Evolutionary conservation across 2,888 invertebrate genomes (phyloP).

Genomic region (Pinctada fucata): DNA sequence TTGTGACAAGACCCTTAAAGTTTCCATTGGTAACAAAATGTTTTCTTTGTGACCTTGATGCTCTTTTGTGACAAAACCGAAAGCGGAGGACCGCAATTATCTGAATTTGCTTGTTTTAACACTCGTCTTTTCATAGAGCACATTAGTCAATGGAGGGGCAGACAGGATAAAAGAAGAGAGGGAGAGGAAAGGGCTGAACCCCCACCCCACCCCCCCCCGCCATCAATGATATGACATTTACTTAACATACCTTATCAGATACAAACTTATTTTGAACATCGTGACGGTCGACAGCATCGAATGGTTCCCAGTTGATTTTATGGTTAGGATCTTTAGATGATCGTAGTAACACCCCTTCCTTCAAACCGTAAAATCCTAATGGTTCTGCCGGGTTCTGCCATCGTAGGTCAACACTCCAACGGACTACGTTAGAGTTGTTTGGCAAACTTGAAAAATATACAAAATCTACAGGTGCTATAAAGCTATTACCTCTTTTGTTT

Average conservation of each 20-base stretch:
- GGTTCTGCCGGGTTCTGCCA: conserved; percentile 64
- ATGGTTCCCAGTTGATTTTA: conserved; percentile 64
- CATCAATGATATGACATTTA: too few relatives aligned
- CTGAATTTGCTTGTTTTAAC: too few relatives aligned
- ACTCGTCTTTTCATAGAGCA: too few relatives aligned
- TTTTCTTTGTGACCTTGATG: too few relatives aligned
- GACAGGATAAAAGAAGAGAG: too few relatives aligned
- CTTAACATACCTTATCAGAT: conserved; percentile 17
- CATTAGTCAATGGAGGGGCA: too few relatives aligned
- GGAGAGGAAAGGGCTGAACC: too few relatives aligned
- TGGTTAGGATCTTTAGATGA: conserved; percentile 58
- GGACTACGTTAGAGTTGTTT: conserved; percentile 63
- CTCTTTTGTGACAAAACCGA: too few relatives aligned
- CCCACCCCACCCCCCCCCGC: too few relatives aligned
- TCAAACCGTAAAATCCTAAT: conserved; percentile 66
- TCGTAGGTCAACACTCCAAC: conserved; percentile 71
- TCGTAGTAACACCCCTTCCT: conserved; percentile 62
- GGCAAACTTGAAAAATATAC: conserved; percentile 56
- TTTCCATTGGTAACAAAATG: too few relatives aligned
- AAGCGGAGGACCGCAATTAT: too few relatives aligned
- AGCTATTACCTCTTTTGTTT: neutral
- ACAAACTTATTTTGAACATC: conserved; percentile 16
- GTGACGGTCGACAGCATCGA: conserved; percentile 51
- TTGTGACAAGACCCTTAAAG: too few relatives aligned
- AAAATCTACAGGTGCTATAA: neutral